Evolutionary conservation across 30 jellyfish, hydroid and myxozoan genomes (phyloP).

Genomic region (Kudoa iwatai): DNA sequence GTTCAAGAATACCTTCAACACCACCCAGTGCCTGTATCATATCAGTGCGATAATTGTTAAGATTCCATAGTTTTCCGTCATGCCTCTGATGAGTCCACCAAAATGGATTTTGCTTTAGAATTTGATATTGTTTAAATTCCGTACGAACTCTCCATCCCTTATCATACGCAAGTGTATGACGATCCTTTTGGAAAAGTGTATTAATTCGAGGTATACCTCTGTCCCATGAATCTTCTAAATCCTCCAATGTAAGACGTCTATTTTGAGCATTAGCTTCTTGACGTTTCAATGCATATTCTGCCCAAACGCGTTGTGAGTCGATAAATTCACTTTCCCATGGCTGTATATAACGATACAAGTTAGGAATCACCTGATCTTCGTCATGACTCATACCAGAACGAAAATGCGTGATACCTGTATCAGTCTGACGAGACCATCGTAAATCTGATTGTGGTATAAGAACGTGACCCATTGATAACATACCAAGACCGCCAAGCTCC

Average conservation of each 20-base stretch:
- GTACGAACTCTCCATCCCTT: constrained; percentile 98
- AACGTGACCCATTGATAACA: constrained; percentile 98
- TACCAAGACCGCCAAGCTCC: constrained; percentile 92
- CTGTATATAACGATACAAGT: constrained; percentile 56
- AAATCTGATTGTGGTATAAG: constrained; percentile 88
- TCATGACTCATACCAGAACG: constrained; percentile 99
- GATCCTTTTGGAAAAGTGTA: constrained; percentile 84
- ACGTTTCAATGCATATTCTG: constrained; percentile 81
- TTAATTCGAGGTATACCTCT: constrained; percentile 94
- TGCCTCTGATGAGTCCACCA: constrained; percentile 99
- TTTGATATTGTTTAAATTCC: constrained; percentile 89
- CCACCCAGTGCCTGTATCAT: constrained; percentile 99
- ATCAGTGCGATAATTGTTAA: constrained; percentile 82
- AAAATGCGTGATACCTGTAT: constrained; percentile 90
- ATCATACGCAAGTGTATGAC: constrained; percentile 91
- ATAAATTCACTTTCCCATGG: constrained; percentile 98
- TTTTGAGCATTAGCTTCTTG: constrained; percentile 97
- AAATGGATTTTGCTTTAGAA: constrained; percentile 77
- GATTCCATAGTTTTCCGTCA: constrained; percentile 83
- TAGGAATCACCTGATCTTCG: constrained; percentile 93
- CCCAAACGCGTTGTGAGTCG: constrained; percentile 98
- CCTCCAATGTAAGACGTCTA: constrained; percentile 84
- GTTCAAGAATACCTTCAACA: constrained; percentile 90
- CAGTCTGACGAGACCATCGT: constrained; percentile 94
- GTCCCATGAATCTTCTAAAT: constrained; percentile 96